Evolutionary conservation across 2,888 invertebrate genomes (phyloP).

Genomic region (Acronicta alni): DNA sequence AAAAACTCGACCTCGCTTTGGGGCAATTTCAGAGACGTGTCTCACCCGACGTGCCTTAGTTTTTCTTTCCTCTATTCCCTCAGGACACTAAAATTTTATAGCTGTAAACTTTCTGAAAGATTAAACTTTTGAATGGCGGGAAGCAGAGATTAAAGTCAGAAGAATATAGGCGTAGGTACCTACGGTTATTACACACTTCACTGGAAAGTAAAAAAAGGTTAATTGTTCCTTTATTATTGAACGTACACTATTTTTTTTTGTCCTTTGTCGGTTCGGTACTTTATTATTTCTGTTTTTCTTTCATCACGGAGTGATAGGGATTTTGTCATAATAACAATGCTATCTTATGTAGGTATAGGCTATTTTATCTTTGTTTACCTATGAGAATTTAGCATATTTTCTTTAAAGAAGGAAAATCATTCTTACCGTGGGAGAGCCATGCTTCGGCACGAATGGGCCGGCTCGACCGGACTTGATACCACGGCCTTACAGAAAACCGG

Average conservation of each 20-base stretch:
- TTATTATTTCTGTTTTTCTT: too few species aligned
- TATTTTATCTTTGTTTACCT: too few species aligned
- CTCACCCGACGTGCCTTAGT: slow-evolving; percentile 47
- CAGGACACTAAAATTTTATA: slow-evolving; percentile 56
- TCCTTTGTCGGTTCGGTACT: too few species aligned
- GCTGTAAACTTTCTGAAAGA: slow-evolving; percentile 55
- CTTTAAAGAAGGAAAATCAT: too few species aligned
- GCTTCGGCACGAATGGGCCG: too few species aligned
- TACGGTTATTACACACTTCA: slow-evolving; percentile 24
- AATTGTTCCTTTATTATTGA: slow-evolving; percentile 9
- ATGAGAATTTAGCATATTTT: too few species aligned
- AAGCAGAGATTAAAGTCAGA: slow-evolving; percentile 42
- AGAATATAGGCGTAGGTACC: slow-evolving; percentile 29
- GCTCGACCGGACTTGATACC: too few species aligned
- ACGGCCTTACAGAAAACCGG: too few species aligned
- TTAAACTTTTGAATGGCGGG: slow-evolving; percentile 50
- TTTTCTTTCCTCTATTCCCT: slow-evolving; percentile 45
- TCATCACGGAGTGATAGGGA: too few species aligned
- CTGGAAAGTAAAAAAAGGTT: slow-evolving; percentile 14
- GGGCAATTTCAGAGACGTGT: slow-evolving; percentile 44
- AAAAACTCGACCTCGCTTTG: slow-evolving; percentile 30
- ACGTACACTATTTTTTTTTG: neutral
- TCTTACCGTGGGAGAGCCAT: too few species aligned
- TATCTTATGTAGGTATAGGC: too few species aligned
- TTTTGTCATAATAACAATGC: too few species aligned